Conservation (phyloP, 2,888 invertebrate species). For the Anthophora plumipes region DNA sequence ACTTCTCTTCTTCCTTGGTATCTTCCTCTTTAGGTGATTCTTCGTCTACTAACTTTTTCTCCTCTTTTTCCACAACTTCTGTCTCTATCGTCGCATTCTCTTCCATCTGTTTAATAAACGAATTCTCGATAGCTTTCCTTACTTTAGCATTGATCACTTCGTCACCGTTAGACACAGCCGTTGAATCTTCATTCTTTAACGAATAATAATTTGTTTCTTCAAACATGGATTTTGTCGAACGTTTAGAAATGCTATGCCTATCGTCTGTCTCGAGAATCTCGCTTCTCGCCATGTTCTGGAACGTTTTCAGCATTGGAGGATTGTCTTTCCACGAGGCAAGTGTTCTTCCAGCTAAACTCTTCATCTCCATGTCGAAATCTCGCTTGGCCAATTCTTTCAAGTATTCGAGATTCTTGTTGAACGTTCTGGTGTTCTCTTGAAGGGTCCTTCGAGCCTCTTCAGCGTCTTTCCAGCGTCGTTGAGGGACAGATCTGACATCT, state of each 20-base stretch:
- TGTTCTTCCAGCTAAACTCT: conserved; percentile 25
- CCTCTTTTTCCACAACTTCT: background rate
- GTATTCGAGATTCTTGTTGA: conserved; percentile 73
- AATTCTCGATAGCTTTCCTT: conserved; percentile 81
- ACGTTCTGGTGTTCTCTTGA: conserved; percentile 69
- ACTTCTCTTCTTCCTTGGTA: background rate
- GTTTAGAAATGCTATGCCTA: conserved; percentile 75
- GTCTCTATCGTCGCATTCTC: conserved; percentile 72
- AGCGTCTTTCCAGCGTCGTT: conserved; percentile 76
- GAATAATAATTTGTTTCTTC: conserved; percentile 75
- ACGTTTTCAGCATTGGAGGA: conserved; percentile 75
- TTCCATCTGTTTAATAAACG: conserved; percentile 82
- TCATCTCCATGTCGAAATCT: conserved; percentile 64
- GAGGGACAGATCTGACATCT: conserved; percentile 80
- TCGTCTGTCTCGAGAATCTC: conserved; percentile 80
- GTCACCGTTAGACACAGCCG: conserved; percentile 42
- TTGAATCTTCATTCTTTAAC: conserved; percentile 31
- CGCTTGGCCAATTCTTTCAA: conserved; percentile 73
- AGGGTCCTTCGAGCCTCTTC: conserved; percentile 70
- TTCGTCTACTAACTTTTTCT: background rate
- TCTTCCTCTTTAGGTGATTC: conserved; percentile 10
- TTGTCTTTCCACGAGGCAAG: conserved; percentile 76
- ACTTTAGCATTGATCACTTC: conserved; percentile 78
- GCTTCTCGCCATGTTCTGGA: conserved; percentile 77
- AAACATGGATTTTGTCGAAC: conserved; percentile 81